Evolutionary conservation across 2,113 vertebrate species (phyloP), one percentile per base, ranked within the genome.

Genomic region (Sialia sialis): DNA sequence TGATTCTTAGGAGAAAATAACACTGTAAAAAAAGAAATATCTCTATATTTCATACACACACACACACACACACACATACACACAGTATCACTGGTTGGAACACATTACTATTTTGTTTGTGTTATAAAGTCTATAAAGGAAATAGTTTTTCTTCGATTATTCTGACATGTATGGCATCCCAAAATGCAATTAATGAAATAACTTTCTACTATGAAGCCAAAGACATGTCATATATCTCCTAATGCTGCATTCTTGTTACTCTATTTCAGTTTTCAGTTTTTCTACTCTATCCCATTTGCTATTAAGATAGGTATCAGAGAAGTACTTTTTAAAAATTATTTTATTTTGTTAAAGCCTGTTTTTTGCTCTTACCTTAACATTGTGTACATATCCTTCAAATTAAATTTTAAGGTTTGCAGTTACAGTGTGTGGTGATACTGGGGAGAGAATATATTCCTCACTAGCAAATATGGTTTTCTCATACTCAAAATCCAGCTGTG

Each of bases 81-180:
- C 13, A 6, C 0, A 39, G 1, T 76, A 20, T 38, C 30, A 6
- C 21, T 73, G 7, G 1, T n/a, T 78, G 55, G n/a, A 16, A 29
- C 4, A 41, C 4, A 34, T 13, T 25, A 64, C 36, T 43, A 68
- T 46, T 82, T 14, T 66, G 4, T 39, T 74, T 78, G 11, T 69
- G 86, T 60, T 16, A 22, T 39, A 21, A 48, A 39, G 14, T 48
- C 21, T 43, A 7, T 56, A 17, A 72, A 25, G 7, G 13, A 27
- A 72, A 11, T 34, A n/a, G 3, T 20, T 46, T 62, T 10, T n/a
- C 25, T 66, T 54, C 27, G 2, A 38, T 68, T 88, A 43, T 43
- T 59, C 49, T 36, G 44, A 52, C 32, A 77, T 17, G 9, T 11
- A 62, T 27, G 34, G 21, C 7, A 81, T 54, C 10, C 22, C 6